Percentiles rank a stretch among this genome's conserved stretches.
phyloP scores from a whole-genome alignment of 1,140 invertebrate genomes.

The Leptinotarsa lineolata region DNA sequence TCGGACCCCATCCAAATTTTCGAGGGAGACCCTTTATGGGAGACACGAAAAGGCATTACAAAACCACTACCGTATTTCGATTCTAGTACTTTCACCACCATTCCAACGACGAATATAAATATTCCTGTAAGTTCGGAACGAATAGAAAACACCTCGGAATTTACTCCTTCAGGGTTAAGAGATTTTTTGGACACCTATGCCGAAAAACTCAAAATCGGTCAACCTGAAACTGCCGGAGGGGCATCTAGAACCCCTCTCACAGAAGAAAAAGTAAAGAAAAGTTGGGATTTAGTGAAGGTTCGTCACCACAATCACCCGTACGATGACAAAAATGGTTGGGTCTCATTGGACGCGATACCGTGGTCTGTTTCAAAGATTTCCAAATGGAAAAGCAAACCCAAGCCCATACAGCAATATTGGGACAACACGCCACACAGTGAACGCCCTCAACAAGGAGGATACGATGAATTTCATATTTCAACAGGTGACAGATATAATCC shows the following conservation, averaged over 20 bases:
- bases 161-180: constrained; percentile 59
- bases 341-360: constrained; percentile 74
- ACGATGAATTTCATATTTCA: neutral
- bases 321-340: constrained; percentile 75
- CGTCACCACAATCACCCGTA: constrained; percentile 64
- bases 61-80: constrained; percentile 23
- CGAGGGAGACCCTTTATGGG: constrained; percentile 55
- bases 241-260: constrained; percentile 56
- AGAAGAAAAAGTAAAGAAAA: constrained; percentile 55
- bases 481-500: constrained; percentile 2
- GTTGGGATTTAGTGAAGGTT: constrained; percentile 59
- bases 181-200: constrained; percentile 64
- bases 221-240: constrained; percentile 56
- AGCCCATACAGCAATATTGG: constrained; percentile 39
- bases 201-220: constrained; percentile 60
- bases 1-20: constrained; percentile 61
- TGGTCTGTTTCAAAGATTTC: constrained; percentile 80
- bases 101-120: constrained; percentile 17
- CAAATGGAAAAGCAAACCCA: constrained; percentile 68
- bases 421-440: constrained; percentile 24
- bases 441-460: neutral
- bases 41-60: constrained; percentile 13
- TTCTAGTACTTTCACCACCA: constrained; percentile 27
- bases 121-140: constrained; percentile 5
- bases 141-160: constrained; percentile 47